A percentile compares a stretch with the other conserved stretches of the same genome.
Evolutionary conservation across 1,140 invertebrate species (phyloP).

Genomic region (Plodia interpunctella): DNA sequence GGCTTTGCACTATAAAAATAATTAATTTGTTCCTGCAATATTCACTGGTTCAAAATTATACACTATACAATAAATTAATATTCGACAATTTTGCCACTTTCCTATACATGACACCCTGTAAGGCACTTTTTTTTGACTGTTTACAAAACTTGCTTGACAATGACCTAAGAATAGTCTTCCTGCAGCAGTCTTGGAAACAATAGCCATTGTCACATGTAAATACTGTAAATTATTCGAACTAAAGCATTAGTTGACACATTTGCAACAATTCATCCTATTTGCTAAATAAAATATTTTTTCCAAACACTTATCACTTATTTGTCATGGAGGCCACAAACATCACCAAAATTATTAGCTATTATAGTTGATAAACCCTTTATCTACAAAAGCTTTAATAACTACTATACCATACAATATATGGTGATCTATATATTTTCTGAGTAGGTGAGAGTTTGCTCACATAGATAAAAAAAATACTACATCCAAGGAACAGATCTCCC

Average conservation of each 20-base stretch:
- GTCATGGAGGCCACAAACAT: conserved; percentile 10
- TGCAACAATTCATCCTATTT: conserved; percentile 26
- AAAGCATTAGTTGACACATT: conserved; percentile 26
- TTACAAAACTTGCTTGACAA: neutral
- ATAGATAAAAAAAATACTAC: neutral
- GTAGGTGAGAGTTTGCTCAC: neutral
- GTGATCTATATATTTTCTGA: too few species aligned
- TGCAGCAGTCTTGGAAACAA: neutral
- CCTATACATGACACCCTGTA: neutral
- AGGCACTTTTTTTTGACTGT: conserved; percentile 9
- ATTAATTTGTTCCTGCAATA: neutral
- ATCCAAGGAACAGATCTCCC: neutral
- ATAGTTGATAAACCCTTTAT: conserved; percentile 1
- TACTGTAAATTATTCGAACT: conserved; percentile 21
- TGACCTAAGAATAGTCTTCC: neutral
- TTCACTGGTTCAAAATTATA: neutral
- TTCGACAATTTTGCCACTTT: conserved; percentile 1
- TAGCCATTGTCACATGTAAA: conserved; percentile 12
- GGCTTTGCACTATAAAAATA: neutral
- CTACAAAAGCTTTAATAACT: neutral
- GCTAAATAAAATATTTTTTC: conserved; percentile 12
- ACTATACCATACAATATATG: neutral
- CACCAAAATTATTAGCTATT: neutral
- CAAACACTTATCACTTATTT: conserved; percentile 1
- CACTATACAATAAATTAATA: neutral